Base-by-base conservation (phyloP, 2,888 invertebrate species). In the Rhagonycha fulva region DNA sequence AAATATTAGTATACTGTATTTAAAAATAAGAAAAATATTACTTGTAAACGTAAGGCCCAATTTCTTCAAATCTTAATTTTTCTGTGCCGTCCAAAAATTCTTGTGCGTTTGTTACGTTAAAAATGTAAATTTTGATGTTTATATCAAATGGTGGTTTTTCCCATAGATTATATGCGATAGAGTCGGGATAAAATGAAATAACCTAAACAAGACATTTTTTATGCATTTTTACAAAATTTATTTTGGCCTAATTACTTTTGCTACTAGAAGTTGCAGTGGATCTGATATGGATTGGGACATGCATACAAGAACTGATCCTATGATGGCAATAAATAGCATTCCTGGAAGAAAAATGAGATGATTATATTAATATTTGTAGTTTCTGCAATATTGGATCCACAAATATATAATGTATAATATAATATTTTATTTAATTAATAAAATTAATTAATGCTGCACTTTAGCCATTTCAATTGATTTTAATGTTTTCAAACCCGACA, bases 31-130 rank as follows among this genome's bases (percentile, higher is more conserved):
- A 26, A 1, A 9, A 7, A 60, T 89, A 91, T 90, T 87, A 95
- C 95, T 92, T 92, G 88, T 95, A 97, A 14, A 94, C 92, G 84
- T 94, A 96, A 0, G 96, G 96, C 0, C 96, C 96, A 19, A 95
- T 86, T 88, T 96, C 93, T 70, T 92, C 84, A 3, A 96, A 81
- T 80, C 90, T 92, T 63, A 96, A 87, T 81, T 94, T 95, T 72
- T 88, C 93, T 70, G 88, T 86, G 0, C 94, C 94, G 0, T 88
- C 87, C 32, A 93, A 85, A 87, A 95, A 96, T 67, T 90, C 90
- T 10, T 92, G 91, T 2, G 90, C 87, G 85, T 96, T 96, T n/a
- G 95, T 95, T 70, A 96, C 90, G 84, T 96, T 96, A 86, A 95
- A 96, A 75, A 95, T 88, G 84, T 92, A 95, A 0, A 93, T 89